phyloP scores from a whole-genome alignment of 2,797 vertebrate species.

The Lemur catta region DNA sequence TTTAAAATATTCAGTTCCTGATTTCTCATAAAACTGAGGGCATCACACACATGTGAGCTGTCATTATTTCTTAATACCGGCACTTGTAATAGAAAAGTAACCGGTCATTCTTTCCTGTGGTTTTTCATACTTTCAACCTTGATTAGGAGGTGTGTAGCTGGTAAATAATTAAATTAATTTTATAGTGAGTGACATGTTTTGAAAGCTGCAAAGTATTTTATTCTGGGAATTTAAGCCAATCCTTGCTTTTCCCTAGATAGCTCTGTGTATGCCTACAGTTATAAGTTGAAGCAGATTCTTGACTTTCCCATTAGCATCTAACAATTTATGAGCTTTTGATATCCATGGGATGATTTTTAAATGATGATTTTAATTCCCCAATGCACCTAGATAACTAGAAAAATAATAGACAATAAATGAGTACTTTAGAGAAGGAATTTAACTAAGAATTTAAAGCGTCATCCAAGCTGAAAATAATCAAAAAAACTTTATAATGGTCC shows the following conservation, averaged over 20 bases:
- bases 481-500: conserved; percentile 45
- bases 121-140: conserved; percentile 73
- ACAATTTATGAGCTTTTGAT: conserved; percentile 68
- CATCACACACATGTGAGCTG: not conserved
- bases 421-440: conserved; percentile 64
- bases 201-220: conserved; percentile 79
- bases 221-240: conserved; percentile 79
- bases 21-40: conserved; percentile 46
- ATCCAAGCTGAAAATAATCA: conserved; percentile 65
- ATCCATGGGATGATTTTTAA: conserved; percentile 71
- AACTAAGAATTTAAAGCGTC: conserved; percentile 72
- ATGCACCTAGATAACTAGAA: conserved; percentile 67
- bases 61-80: not conserved
- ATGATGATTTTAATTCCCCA: conserved; percentile 72
- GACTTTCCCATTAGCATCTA: conserved; percentile 65
- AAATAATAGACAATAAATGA: conserved; percentile 74
- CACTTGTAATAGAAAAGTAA: not conserved
- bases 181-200: conserved; percentile 81
- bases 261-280: conserved; percentile 65
- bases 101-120: not conserved
- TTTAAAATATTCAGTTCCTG: conserved; percentile 69
- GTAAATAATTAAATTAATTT: conserved; percentile 84
- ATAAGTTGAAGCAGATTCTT: conserved; percentile 73
- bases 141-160: conserved; percentile 79
- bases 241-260: conserved; percentile 72